Evolutionary conservation across 2,888 invertebrate genomes (phyloP).

Genomic region (Choreutis nemorana): DNA sequence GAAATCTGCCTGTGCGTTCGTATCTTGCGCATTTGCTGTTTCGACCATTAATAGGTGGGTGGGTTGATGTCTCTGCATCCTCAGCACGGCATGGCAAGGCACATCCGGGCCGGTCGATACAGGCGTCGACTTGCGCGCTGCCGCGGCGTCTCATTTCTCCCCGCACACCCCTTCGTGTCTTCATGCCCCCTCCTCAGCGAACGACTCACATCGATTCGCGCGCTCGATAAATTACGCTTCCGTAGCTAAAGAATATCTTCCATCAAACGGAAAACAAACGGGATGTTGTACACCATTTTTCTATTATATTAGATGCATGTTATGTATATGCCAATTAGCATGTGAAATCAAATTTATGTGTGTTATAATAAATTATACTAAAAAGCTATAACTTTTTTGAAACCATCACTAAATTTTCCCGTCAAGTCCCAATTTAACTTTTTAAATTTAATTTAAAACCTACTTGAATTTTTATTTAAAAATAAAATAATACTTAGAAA

Average conservation of each 20-base stretch:
- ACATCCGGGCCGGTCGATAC: slow-evolving; percentile 64
- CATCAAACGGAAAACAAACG: neutral
- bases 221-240: slow-evolving; percentile 35
- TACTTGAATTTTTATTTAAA: too few relatives aligned
- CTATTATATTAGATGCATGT: too few relatives aligned
- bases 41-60: slow-evolving; percentile 38
- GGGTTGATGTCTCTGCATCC: slow-evolving; percentile 40
- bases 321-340: too few relatives aligned
- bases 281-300: too few relatives aligned
- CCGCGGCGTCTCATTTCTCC: slow-evolving; percentile 26
- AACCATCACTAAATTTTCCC: too few relatives aligned
- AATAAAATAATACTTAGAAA: too few relatives aligned
- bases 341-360: too few relatives aligned
- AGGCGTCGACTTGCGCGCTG: slow-evolving; percentile 54
- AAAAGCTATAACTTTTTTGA: too few relatives aligned
- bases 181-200: slow-evolving; percentile 28
- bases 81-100: slow-evolving; percentile 38
- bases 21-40: slow-evolving; percentile 21
- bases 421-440: too few relatives aligned
- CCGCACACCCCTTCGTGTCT: slow-evolving; percentile 30
- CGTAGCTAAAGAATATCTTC: slow-evolving; percentile 16
- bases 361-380: too few relatives aligned
- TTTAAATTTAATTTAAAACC: too few relatives aligned
- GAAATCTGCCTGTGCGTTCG: slow-evolving; percentile 13
- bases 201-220: slow-evolving; percentile 52